Evolutionary conservation across 2,797 vertebrate genomes (phyloP), one percentile per base, ranked within the genome.

Genomic region (Premnoplex brunnescens): DNA sequence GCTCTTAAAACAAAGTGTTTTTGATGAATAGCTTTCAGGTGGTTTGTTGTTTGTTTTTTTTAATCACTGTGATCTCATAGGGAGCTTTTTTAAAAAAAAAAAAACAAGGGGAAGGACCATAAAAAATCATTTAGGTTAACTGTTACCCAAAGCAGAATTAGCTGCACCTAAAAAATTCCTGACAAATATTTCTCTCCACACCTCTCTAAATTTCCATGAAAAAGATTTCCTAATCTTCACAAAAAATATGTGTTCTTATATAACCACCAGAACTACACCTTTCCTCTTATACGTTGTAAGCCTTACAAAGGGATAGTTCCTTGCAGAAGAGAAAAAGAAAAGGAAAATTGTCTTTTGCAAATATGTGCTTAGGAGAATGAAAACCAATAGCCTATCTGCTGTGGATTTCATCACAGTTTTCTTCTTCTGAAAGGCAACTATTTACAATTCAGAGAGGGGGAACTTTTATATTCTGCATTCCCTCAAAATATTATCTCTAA

Each of bases 391-490:
- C 10, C 36, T 88, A 11, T 91, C 64, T 73, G 15, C 59, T 68
- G 19, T 20, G 59, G 54, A 49, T 56, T 63, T 94, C 56, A 83
- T 90, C 52, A 59, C 9, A 44, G 49, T 66, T 78, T 92, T 78
- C 44, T 81, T 71, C 63, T 94, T 92, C 86, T 93, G 59, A 95
- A 96, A 93, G 64, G 28, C 55, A 96, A 32, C 78, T 77, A 91
- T 92, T 92, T 91, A 48, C 39, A 43, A 43, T 87, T 62, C 56
- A 87, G 77, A 60, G 17, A 54, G 18, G 36, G 12, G 2, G 7
- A 73, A 59, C 51, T 9, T 44, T 84, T 94, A 72, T 49, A 67
- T 73, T 93, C 63, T 89, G 17, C 13, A 37, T 93, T 95, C 59
- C n/a, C 76, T 51, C 14, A 80, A 73, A 77, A 82, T 69, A 41